A percentile compares a stretch with the other conserved stretches of the same genome.
These are phyloP conservation scores for Brachyistius frenatus DNA, from an alignment of 2,113 vertebrate species.

Conservation along the genomic window DNA sequence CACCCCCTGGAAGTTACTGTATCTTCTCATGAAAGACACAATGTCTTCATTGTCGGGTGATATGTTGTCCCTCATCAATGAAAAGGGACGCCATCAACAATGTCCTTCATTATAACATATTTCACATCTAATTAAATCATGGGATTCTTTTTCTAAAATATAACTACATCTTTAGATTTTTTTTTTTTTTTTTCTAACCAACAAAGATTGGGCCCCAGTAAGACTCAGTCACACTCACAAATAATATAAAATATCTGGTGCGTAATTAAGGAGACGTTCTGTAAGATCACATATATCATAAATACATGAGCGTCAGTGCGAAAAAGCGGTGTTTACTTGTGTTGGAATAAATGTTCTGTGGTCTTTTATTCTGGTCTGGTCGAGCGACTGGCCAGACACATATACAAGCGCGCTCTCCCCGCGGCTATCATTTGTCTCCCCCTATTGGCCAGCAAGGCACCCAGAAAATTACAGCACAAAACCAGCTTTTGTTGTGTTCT, in stretches of 20 bases:
- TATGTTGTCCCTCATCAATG: not conserved
- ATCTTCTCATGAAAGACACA: not conserved
- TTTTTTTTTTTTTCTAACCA: not conserved
- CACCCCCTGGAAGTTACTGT: not conserved
- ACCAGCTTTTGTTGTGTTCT: not conserved
- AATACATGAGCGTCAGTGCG: no score
- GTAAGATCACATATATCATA: not conserved
- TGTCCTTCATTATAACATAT: no score
- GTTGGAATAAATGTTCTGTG: constrained; percentile 23
- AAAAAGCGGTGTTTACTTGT: not conserved
- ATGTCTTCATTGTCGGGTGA: not conserved
- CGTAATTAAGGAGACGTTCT: not conserved
- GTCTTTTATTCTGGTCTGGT: constrained; percentile 68
- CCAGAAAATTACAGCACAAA: not conserved
- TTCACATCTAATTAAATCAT: no score
- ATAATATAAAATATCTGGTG: not conserved
- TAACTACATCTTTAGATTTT: no score
- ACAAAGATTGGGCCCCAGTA: not conserved
- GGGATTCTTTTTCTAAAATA: no score
- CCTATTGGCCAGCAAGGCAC: constrained; percentile 42
- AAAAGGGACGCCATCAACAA: not conserved
- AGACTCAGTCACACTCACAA: not conserved
- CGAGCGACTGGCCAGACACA: not conserved
- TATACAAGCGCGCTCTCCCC: constrained; percentile 31
- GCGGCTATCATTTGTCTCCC: constrained; percentile 59